phyloP scores from a whole-genome alignment of 2,113 vertebrate species.

The Rhadina sibilatrix region DNA sequence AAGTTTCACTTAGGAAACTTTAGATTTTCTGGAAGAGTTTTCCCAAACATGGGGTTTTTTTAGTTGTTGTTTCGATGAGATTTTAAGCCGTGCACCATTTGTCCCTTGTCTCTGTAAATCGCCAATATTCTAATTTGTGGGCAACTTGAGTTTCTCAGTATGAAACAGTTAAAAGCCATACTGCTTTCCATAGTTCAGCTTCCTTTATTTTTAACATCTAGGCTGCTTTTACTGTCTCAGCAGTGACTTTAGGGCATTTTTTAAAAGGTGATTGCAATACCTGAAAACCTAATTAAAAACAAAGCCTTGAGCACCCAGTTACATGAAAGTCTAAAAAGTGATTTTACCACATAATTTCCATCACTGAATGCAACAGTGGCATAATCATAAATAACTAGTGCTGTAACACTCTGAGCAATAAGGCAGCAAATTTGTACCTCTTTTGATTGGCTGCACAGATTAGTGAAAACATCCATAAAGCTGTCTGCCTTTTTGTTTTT shows the following conservation, averaged over 20 bases:
- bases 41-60: background rate
- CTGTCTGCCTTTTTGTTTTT: background rate
- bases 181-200: background rate
- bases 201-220: background rate
- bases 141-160: background rate
- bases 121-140: background rate
- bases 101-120: background rate
- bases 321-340: background rate
- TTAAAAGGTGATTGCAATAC: slow-evolving; percentile 13
- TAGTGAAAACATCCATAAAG: background rate
- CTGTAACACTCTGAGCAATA: background rate
- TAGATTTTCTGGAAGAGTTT: background rate
- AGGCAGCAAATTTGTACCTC: background rate
- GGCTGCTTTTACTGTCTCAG: background rate
- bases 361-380: background rate
- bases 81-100: background rate
- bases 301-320: background rate
- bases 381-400: background rate
- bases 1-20: slow-evolving; percentile 7
- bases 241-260: slow-evolving; percentile 39
- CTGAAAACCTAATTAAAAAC: slow-evolving; percentile 42
- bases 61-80: background rate
- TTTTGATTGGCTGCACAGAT: background rate
- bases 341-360: slow-evolving; percentile 34
- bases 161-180: background rate